phyloP scores from a whole-genome alignment of 2,797 vertebrate genomes.

The Falco naumanni region DNA sequence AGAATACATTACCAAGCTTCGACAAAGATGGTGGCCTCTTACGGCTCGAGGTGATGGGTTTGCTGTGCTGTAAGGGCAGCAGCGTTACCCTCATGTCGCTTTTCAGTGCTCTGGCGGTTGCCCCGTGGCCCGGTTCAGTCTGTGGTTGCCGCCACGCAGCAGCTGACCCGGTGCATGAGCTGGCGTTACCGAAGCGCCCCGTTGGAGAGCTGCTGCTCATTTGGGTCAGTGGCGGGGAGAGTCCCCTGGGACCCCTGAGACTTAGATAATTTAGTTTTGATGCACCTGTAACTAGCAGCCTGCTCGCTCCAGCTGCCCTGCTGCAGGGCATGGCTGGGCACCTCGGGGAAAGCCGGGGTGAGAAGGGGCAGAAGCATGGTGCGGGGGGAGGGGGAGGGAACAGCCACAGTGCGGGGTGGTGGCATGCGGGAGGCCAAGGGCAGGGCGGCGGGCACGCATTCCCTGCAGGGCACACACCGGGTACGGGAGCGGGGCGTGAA shows the following conservation, averaged over 20 bases:
- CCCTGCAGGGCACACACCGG: rapidly evolving
- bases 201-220: neutral
- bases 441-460: neutral
- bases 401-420: neutral
- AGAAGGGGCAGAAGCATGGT: neutral
- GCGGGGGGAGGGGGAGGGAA: neutral
- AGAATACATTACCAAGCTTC: neutral
- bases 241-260: neutral
- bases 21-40: neutral
- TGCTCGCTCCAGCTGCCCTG: rapidly evolving
- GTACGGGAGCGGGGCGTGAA: neutral
- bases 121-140: neutral
- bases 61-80: rapidly evolving
- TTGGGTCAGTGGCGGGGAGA: neutral
- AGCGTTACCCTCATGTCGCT: neutral
- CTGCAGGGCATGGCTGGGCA: rapidly evolving
- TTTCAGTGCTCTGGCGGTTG: rapidly evolving
- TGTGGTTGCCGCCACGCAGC: neutral
- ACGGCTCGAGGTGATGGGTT: neutral
- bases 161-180: rapidly evolving
- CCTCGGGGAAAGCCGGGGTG: neutral
- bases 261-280: neutral
- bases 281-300: rapidly evolving
- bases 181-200: rapidly evolving
- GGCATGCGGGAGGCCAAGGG: neutral